phyloP scores from a whole-genome alignment of 2,888 invertebrate species.

The Pollenia labialis region DNA sequence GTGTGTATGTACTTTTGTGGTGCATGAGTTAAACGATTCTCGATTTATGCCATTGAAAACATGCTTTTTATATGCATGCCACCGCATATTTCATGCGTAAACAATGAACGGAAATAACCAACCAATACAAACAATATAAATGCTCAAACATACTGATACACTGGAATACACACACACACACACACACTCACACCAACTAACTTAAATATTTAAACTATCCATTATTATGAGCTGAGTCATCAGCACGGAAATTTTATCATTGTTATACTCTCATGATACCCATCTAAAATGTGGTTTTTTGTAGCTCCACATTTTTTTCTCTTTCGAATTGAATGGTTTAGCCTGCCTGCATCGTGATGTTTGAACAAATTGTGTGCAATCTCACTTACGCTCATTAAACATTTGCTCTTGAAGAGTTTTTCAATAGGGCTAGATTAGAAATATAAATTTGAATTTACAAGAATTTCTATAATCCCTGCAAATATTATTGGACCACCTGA shows the following conservation, averaged over 20 bases:
- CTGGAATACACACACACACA: not conserved
- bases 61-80: slow-evolving; percentile 15
- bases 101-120: slow-evolving; percentile 54
- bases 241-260: slow-evolving; percentile 41
- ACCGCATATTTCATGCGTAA: slow-evolving; percentile 60
- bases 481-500: too few relatives aligned
- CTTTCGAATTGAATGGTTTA: not conserved
- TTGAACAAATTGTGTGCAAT: not conserved
- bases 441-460: not conserved
- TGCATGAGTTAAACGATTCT: slow-evolving; percentile 40
- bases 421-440: not conserved
- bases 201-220: slow-evolving; percentile 40
- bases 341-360: not conserved
- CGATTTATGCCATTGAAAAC: slow-evolving; percentile 33
- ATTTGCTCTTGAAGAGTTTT: slow-evolving; percentile 1
- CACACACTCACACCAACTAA: not conserved
- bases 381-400: slow-evolving; percentile 17
- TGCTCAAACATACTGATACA: not conserved
- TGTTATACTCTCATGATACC: slow-evolving; percentile 34
- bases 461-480: too few relatives aligned
- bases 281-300: slow-evolving; percentile 16
- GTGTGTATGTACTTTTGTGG: not conserved
- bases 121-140: slow-evolving; percentile 26
- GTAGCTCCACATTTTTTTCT: not conserved
- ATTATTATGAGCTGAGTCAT: slow-evolving; percentile 44